phyloP scores from a whole-genome alignment of 2,797 vertebrate genomes.

The Spea hammondii region DNA sequence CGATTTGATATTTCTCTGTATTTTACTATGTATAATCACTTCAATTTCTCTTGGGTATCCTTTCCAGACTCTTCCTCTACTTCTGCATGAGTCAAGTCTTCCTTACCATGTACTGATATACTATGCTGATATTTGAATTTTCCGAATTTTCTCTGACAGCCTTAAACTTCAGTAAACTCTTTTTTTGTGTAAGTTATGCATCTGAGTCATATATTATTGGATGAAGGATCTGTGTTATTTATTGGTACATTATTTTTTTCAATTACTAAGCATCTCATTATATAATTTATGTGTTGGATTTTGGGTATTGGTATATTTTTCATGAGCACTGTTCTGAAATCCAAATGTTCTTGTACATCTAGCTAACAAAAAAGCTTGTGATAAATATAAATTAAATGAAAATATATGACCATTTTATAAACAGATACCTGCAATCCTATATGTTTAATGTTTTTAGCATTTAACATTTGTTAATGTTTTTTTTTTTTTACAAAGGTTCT shows the following conservation, averaged over 20 bases:
- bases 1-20: not conserved
- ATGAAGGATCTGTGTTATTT: not conserved
- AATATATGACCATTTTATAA: no score
- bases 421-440: no score
- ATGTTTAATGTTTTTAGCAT: no score
- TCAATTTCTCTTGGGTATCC: not conserved
- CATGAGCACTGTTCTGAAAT: no score
- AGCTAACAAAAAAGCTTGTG: no score
- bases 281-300: not conserved
- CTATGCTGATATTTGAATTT: not conserved
- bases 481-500: no score
- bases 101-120: not conserved
- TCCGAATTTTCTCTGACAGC: not conserved
- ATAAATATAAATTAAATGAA: no score
- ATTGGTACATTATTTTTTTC: no score
- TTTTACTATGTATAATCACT: not conserved
- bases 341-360: no score
- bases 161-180: conserved; percentile 3
- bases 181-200: conserved; percentile 1
- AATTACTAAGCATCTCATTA: not conserved
- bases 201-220: not conserved
- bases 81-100: not conserved
- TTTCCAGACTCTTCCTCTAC: not conserved
- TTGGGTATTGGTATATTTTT: no score
- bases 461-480: no score